phyloP scores from a whole-genome alignment of 2,797 vertebrate genomes.

The Pogonophryne albipinna region DNA sequence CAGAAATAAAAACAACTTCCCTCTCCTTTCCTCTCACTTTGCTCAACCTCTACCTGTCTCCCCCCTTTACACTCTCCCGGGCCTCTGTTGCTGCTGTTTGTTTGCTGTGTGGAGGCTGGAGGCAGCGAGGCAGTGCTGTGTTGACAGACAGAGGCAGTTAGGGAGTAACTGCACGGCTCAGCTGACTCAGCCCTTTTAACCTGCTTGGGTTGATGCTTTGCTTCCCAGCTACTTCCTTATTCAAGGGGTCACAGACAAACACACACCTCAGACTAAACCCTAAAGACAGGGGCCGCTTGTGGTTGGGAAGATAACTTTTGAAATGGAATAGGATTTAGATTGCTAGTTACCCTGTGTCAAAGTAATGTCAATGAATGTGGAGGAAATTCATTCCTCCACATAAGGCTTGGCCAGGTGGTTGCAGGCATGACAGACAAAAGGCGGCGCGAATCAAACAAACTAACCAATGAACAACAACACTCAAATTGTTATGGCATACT shows the following conservation, averaged over 20 bases:
- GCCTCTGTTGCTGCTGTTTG: constrained; percentile 41
- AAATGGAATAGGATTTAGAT: too few relatives aligned
- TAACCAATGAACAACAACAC: too few relatives aligned
- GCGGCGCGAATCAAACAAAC: too few relatives aligned
- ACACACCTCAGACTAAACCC: constrained; percentile 1
- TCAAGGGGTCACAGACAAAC: constrained; percentile 41
- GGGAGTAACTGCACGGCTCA: constrained; percentile 48
- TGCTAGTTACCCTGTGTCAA: too few relatives aligned
- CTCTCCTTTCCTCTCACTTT: constrained; percentile 20
- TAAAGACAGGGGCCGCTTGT: not conserved
- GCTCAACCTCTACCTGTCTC: constrained; percentile 41
- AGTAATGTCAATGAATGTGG: too few relatives aligned
- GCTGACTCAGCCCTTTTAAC: constrained; percentile 74
- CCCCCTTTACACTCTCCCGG: not conserved
- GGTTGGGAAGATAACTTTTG: too few relatives aligned
- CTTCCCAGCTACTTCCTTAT: constrained; percentile 55
- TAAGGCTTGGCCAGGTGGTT: too few relatives aligned
- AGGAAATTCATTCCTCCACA: too few relatives aligned
- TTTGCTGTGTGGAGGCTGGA: constrained; percentile 45
- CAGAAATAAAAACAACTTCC: constrained; percentile 31
- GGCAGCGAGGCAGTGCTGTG: constrained; percentile 57
- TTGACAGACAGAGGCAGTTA: constrained; percentile 61
- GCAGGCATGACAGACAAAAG: too few relatives aligned
- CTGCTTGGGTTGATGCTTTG: constrained; percentile 41
- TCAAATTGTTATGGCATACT: too few relatives aligned